A percentile compares a stretch with the other conserved stretches of the same genome.
Conservation (phyloP, 2,113 vertebrate species). For the Probosciger aterrimus region DNA sequence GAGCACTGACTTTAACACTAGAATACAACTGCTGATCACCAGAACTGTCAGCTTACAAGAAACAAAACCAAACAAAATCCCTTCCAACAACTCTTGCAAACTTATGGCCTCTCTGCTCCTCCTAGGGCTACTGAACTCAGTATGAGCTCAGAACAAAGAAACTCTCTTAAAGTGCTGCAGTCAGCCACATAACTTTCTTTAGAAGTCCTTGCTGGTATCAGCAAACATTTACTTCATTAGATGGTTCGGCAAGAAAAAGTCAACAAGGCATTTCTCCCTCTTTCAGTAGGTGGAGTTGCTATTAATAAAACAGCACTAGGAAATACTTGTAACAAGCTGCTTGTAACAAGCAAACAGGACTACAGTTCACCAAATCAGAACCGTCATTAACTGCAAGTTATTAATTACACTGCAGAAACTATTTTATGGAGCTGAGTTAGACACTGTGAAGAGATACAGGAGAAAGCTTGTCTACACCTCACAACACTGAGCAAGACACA, state of each 20-base stretch:
- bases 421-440: neutral
- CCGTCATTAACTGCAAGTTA: neutral
- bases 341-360: neutral
- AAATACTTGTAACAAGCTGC: neutral
- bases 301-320: neutral
- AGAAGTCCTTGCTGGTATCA: neutral
- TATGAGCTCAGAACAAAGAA: neutral
- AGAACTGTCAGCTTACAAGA: neutral
- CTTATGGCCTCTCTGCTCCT: neutral
- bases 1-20: neutral
- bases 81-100: neutral
- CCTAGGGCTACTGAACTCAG: neutral
- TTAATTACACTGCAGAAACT: conserved; percentile 1
- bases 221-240: neutral
- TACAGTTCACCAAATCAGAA: neutral
- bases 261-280: neutral
- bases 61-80: neutral
- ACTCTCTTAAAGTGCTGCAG: neutral
- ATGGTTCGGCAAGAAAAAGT: neutral
- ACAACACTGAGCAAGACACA: neutral
- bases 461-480: neutral
- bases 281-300: neutral
- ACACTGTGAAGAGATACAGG: neutral
- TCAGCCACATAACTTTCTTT: neutral
- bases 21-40: neutral